Conservation (phyloP, 2,888 invertebrate species). For the Andrena camellia region DNA sequence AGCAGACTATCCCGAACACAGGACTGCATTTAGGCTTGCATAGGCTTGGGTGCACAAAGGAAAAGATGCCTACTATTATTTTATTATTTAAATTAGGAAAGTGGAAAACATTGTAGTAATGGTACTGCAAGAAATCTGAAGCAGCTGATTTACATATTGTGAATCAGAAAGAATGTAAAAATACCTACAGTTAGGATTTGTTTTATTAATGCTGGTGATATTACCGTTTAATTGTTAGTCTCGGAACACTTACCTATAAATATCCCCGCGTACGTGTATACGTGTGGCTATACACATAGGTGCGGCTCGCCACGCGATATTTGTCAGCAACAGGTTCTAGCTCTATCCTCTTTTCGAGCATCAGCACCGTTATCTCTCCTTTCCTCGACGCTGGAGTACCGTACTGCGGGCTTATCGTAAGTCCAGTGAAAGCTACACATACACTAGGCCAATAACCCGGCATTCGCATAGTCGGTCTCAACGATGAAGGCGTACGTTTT, state of each 20-base stretch:
- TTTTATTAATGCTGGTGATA: neutral
- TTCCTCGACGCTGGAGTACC: conserved; percentile 7
- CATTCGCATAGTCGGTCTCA: conserved; percentile 24
- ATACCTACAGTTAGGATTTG: too few relatives aligned
- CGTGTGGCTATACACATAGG: neutral
- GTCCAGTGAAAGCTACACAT: conserved; percentile 56
- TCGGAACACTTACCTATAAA: neutral
- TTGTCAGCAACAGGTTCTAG: conserved; percentile 56
- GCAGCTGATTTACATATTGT: too few relatives aligned
- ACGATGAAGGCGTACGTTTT: conserved; percentile 42
- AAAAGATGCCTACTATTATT: too few relatives aligned
- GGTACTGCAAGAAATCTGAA: too few relatives aligned
- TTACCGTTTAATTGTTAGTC: neutral
- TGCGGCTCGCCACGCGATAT: neutral
- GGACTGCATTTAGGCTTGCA: neutral
- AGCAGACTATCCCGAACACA: neutral
- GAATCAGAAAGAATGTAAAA: too few relatives aligned
- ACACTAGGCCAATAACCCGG: conserved; percentile 49
- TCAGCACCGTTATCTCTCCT: neutral
- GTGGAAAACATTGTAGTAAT: too few relatives aligned
- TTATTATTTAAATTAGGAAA: too few relatives aligned
- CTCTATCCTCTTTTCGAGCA: conserved; percentile 28
- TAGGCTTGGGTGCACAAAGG: neutral
- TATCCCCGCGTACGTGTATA: neutral
- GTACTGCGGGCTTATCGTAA: conserved; percentile 11